A percentile compares a stretch with the other conserved stretches of the same genome.
Evolutionary conservation across 92 coral and sea anemone species (phyloP).

Genomic region (Zoanthus gigantus): DNA sequence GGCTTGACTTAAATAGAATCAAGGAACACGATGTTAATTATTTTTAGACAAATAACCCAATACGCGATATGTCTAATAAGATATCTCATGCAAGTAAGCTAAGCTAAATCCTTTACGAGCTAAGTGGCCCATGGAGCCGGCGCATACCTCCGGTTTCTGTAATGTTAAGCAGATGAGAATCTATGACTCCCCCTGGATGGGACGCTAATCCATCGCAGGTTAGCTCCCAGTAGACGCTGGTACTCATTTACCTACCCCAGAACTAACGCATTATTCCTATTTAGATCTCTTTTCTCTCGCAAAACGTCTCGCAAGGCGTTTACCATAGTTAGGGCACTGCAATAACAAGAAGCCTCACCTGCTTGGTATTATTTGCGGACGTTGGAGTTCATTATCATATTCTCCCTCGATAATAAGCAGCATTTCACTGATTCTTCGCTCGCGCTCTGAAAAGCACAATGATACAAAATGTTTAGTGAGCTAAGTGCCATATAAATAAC

Average conservation of each 20-base stretch:
- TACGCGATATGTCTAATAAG: neutral
- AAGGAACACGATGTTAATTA: neutral
- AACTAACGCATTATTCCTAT: neutral
- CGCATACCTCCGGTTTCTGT: no score
- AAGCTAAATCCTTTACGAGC: no score
- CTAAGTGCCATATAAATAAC: neutral
- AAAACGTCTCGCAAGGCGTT: neutral
- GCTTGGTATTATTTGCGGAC: neutral
- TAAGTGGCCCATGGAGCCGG: no score
- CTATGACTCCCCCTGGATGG: no score
- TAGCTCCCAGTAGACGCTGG: no score
- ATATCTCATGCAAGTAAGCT: neutral
- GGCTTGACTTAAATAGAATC: neutral
- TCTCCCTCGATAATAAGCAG: slow-evolving; percentile 73
- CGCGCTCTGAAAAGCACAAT: slow-evolving; percentile 59
- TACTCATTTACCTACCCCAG: no score
- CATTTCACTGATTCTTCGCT: slow-evolving; percentile 79
- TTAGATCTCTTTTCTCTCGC: neutral
- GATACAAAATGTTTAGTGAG: neutral
- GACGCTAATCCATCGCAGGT: no score
- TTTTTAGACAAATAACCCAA: neutral
- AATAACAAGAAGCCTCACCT: neutral
- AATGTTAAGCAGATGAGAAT: no score
- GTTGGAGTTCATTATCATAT: neutral
- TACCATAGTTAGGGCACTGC: no score